Base-by-base conservation (phyloP, 1,140 invertebrate genomes). In the Panagrolaimus sp. region DNA sequence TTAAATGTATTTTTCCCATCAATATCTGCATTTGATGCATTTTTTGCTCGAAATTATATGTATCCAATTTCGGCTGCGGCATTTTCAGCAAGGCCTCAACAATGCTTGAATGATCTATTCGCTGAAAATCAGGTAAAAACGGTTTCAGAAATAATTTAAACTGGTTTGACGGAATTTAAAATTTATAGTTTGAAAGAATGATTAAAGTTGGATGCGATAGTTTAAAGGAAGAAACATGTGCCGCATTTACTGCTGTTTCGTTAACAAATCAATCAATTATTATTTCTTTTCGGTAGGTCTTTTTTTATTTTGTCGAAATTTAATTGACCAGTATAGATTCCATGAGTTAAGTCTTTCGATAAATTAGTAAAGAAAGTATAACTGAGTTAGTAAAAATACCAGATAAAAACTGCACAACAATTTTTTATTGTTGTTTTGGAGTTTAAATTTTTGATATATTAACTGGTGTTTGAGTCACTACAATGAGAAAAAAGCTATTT, bases 171-270 rank as follows among this genome's bases (percentile, higher is more conserved):
- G 1, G 5, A 57, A 23, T 11, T 9, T 11, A 16, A 11, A 57
- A 57, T 14, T 20, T 57, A 20, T 11, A 57, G 51, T 20, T 57
- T 16, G 16, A 25, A 11, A 25, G 7, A 20, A 20, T 25, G 20
- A 57, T 27, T 13, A 11, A 13, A 16, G 27, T 25, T 20, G 51
- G 20, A n/a, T 57, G 51, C n/a, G 51, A 57, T 25, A 27, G 27
- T 27, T 16, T 57, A 27, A 57, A 57, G 11, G 27, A 57, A 25
- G 51, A 57, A 57, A 57, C 51, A 13, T 57, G 51, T 57, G 51
- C 51, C n/a, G 51, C 20, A 11, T 57, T 25, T 57, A 20, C 27
- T 57, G 51, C 51, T 27, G 27, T 16, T 1, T 25, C 20, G 8
- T 4, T 25, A 1, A 9, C 51, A 20, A 20, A 25, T 11, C n/a